A percentile compares a stretch with the other conserved stretches of the same genome.
These are phyloP conservation scores for Marcusenius ussheri DNA, from an alignment of 2,113 vertebrate genomes.

Conservation along the genomic window DNA sequence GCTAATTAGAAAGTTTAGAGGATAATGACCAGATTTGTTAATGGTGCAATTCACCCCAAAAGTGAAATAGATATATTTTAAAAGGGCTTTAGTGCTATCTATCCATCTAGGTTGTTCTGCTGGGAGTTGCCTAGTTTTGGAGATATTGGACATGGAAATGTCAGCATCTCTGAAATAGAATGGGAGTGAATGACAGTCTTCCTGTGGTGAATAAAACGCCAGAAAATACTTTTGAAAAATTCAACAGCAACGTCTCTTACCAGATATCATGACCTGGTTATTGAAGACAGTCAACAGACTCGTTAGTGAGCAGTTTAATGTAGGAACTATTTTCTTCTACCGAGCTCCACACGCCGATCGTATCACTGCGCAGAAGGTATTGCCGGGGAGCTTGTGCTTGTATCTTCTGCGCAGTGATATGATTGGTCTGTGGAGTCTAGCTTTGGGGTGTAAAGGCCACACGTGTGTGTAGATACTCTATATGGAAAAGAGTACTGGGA, in stretches of 20 bases:
- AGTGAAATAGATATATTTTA: neutral
- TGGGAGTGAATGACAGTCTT: neutral
- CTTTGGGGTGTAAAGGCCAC: neutral
- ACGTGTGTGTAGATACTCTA: neutral
- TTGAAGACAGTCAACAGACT: neutral
- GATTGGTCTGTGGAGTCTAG: neutral
- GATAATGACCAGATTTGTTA: neutral
- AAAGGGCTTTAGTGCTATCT: neutral
- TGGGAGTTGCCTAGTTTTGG: neutral
- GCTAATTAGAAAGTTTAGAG: neutral
- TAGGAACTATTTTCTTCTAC: neutral
- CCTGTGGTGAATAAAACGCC: no score
- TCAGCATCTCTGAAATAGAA: neutral
- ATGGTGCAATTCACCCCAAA: no score
- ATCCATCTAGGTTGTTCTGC: neutral
- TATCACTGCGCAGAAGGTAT: neutral
- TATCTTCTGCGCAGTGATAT: neutral
- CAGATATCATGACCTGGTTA: neutral
- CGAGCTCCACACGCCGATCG: neutral
- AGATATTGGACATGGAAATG: neutral
- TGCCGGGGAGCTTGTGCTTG: no score
- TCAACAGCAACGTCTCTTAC: neutral
- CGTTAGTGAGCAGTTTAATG: neutral
- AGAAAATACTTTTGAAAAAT: neutral
- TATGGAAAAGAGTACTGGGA: neutral